Conservation (phyloP, 2,888 invertebrate species). For the Mycalesis mineus region DNA sequence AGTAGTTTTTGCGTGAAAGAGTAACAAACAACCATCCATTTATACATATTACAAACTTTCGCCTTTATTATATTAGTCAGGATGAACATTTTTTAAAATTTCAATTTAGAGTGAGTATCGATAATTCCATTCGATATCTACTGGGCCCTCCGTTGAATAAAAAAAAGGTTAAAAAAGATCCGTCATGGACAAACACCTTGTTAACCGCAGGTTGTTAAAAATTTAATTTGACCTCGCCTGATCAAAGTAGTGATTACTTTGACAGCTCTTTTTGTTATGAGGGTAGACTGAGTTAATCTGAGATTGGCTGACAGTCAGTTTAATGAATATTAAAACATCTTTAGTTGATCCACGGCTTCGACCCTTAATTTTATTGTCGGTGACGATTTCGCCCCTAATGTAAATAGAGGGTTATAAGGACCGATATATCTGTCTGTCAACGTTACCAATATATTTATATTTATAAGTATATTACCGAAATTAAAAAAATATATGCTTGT, state of each 20-base stretch:
- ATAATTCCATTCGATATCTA: not conserved
- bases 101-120: not conserved
- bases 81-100: not conserved
- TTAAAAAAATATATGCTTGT: too few relatives aligned
- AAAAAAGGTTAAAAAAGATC: not conserved
- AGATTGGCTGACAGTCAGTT: not conserved
- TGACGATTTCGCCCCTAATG: not conserved
- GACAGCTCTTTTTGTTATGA: not conserved
- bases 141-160: not conserved
- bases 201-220: constrained; percentile 7
- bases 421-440: too few relatives aligned
- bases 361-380: not conserved
- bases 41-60: too few relatives aligned
- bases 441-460: too few relatives aligned
- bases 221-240: constrained; percentile 5
- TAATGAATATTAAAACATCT: not conserved
- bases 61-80: too few relatives aligned
- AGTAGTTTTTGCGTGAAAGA: too few relatives aligned
- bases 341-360: not conserved
- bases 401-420: too few relatives aligned
- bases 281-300: not conserved
- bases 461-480: too few relatives aligned
- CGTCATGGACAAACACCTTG: constrained; percentile 5
- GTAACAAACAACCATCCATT: too few relatives aligned
- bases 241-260: constrained; percentile 3